phyloP scores from a whole-genome alignment of 1,140 invertebrate species.

The Yoshiicerus persimilis region DNA sequence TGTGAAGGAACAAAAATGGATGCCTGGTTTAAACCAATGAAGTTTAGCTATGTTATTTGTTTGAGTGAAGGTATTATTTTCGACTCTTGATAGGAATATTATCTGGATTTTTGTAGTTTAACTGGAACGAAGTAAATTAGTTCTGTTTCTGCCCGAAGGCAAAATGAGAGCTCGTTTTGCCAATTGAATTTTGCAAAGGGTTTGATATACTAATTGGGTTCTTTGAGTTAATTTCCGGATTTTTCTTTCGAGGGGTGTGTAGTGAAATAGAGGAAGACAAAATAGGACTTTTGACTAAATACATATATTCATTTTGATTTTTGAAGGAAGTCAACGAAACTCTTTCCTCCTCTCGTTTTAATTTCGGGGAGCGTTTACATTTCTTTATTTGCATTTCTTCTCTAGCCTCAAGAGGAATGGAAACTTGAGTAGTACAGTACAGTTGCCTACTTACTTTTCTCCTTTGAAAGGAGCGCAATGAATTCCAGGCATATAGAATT shows the following conservation, averaged over 20 bases:
- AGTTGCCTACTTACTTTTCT: not conserved
- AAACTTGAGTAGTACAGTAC: not conserved
- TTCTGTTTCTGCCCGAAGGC: not conserved
- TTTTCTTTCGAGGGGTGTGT: not conserved
- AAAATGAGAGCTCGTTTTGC: not conserved
- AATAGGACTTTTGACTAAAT: not conserved
- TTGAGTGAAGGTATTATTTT: not conserved
- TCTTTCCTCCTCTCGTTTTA: not conserved
- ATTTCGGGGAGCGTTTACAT: not conserved
- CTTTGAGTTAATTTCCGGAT: conserved; percentile 8
- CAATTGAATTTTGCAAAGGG: conserved; percentile 1
- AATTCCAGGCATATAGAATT: not conserved
- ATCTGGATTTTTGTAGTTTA: not conserved
- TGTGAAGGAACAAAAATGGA: too few relatives aligned
- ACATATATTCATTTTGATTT: not conserved
- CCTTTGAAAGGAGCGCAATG: not conserved
- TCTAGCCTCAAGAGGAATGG: not conserved
- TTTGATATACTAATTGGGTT: not conserved
- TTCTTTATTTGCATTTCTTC: conserved; percentile 13
- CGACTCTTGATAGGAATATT: not conserved
- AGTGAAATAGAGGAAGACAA: not conserved
- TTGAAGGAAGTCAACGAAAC: not conserved
- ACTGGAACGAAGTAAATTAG: not conserved
- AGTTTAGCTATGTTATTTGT: not conserved
- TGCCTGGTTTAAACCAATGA: too few relatives aligned